Conservation (phyloP, 2,797 vertebrate species). For the Hydrolagus colliei region DNA sequence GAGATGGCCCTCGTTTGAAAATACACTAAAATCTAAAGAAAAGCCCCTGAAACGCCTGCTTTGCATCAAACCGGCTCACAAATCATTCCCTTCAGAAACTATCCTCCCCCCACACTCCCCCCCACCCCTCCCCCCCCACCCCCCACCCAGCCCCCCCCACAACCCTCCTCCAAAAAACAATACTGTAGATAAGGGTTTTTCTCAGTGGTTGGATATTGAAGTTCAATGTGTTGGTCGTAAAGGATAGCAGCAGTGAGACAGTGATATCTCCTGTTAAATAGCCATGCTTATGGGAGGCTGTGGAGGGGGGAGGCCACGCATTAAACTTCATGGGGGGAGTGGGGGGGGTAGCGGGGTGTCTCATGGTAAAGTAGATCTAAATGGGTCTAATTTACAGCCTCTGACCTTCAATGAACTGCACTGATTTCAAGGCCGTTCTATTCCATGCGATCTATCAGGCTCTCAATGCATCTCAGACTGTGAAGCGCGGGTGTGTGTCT, state of each 20-base stretch:
- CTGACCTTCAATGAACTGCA: neutral
- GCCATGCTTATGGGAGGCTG: neutral
- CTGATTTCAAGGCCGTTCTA: neutral
- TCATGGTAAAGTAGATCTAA: neutral
- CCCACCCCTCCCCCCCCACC: too few relatives aligned
- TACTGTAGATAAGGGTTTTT: slow-evolving; percentile 13
- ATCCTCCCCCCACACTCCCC: too few relatives aligned
- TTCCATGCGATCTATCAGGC: neutral
- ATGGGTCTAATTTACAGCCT: neutral
- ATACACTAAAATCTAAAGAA: slow-evolving; percentile 15
- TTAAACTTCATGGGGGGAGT: neutral
- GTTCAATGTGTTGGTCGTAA: neutral
- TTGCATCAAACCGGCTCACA: slow-evolving; percentile 19
- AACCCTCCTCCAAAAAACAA: neutral
- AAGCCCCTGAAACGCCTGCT: neutral
- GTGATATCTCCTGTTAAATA: neutral
- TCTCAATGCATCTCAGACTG: neutral
- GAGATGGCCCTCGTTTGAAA: neutral
- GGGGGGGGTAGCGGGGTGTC: neutral
- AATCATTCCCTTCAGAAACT: neutral
- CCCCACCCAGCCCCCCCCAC: too few relatives aligned
- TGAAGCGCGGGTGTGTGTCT: neutral
- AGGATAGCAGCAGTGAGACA: neutral
- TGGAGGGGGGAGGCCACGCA: too few relatives aligned
- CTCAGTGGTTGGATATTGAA: neutral